phyloP scores from a whole-genome alignment of 2,113 vertebrate genomes.

The Furnarius figulus region DNA sequence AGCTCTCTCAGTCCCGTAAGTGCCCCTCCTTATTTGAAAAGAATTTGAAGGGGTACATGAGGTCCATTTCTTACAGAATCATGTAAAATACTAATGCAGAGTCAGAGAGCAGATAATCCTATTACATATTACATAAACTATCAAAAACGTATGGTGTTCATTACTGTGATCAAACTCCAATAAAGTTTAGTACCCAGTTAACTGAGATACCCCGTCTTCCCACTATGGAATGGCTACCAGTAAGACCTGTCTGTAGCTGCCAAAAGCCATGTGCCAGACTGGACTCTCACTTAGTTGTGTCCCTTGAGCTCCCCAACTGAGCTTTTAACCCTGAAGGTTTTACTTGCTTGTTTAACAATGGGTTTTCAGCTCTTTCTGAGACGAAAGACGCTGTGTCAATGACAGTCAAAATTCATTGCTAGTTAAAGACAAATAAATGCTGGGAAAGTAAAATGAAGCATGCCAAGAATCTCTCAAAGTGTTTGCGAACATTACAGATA shows the following conservation, averaged over 20 bases:
- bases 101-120: not conserved
- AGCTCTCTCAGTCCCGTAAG: not conserved
- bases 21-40: not conserved
- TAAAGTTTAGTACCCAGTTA: not conserved
- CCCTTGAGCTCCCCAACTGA: not conserved
- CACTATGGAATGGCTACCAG: fast-evolving
- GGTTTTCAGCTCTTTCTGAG: not conserved
- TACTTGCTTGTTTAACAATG: not conserved
- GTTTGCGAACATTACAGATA: not conserved
- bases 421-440: not conserved
- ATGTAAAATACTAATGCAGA: not conserved
- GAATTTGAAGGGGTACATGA: not conserved
- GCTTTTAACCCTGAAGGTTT: not conserved
- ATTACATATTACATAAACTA: not conserved
- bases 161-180: not conserved
- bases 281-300: not conserved
- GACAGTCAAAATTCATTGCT: not conserved
- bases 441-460: not conserved
- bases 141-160: fast-evolving
- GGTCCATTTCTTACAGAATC: not conserved
- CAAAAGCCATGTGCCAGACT: not conserved
- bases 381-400: not conserved
- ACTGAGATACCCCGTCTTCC: not conserved
- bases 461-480: not conserved
- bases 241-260: not conserved